phyloP scores from a whole-genome alignment of 2,113 vertebrate species.

The Rhadina sibilatrix region DNA sequence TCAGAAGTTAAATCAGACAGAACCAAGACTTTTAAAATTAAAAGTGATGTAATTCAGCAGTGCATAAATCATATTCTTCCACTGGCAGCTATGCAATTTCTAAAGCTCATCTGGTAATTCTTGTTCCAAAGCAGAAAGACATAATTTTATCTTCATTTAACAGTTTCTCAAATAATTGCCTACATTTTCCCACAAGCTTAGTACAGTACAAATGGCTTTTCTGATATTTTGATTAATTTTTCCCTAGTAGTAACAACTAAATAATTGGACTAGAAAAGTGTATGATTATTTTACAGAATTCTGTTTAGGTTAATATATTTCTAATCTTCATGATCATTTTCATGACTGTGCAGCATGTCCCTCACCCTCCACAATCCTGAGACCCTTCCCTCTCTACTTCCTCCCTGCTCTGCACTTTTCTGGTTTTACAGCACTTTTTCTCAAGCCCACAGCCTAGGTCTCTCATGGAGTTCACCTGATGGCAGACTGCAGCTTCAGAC shows the following conservation, averaged over 20 bases:
- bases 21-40: neutral
- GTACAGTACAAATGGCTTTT: neutral
- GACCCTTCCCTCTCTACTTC: neutral
- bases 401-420: neutral
- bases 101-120: neutral
- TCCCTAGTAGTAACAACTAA: neutral
- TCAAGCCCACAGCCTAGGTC: neutral
- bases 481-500: neutral
- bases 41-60: neutral
- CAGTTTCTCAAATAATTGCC: neutral
- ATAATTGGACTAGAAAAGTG: neutral
- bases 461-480: neutral
- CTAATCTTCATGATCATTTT: neutral
- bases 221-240: neutral
- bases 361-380: neutral
- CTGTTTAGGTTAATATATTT: constrained; percentile 31
- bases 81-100: neutral
- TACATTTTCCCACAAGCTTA: neutral
- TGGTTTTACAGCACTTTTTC: neutral
- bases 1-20: neutral
- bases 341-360: neutral
- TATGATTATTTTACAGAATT: neutral
- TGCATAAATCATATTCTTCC: neutral
- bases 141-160: neutral
- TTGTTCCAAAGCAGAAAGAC: constrained; percentile 6